These are phyloP conservation scores for Gymnocephalus cernua DNA, from an alignment of 2,113 vertebrate species.

Conservation along the genomic window DNA sequence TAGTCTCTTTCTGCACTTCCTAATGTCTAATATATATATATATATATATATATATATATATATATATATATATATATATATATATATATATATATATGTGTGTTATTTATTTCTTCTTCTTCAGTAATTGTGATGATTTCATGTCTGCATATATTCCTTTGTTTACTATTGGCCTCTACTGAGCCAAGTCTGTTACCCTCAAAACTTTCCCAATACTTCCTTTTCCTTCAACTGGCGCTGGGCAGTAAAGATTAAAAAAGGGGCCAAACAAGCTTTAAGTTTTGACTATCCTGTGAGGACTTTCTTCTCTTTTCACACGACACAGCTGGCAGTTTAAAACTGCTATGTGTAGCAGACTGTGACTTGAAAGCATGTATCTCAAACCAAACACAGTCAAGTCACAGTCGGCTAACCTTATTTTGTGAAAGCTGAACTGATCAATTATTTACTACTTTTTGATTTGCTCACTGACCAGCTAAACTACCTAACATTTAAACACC, in stretches of 20 bases:
- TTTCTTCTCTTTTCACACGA: constrained; percentile 28
- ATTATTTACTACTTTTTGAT: neutral
- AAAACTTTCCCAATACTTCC: neutral
- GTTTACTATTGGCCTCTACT: neutral
- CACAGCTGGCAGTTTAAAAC: constrained; percentile 20
- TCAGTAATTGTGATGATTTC: neutral
- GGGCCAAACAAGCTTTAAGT: constrained; percentile 25
- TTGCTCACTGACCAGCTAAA: neutral
- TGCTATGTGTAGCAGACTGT: neutral
- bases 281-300: neutral
- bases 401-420: constrained; percentile 1
- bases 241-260: constrained; percentile 5
- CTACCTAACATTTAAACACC: neutral
- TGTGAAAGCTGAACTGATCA: constrained; percentile 3
- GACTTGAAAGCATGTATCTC: constrained; percentile 15
- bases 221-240: constrained; percentile 9
- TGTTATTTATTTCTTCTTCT: neutral
- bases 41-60: neutral
- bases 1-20: neutral
- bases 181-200: neutral
- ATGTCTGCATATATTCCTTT: neutral
- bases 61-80: too few species aligned
- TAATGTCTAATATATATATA: neutral
- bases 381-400: neutral
- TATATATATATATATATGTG: too few species aligned